Percentiles rank a stretch among this genome's conserved stretches.
Evolutionary conservation across 1,140 invertebrate genomes (phyloP).

Genomic region (Eupristina koningsbergeri): DNA sequence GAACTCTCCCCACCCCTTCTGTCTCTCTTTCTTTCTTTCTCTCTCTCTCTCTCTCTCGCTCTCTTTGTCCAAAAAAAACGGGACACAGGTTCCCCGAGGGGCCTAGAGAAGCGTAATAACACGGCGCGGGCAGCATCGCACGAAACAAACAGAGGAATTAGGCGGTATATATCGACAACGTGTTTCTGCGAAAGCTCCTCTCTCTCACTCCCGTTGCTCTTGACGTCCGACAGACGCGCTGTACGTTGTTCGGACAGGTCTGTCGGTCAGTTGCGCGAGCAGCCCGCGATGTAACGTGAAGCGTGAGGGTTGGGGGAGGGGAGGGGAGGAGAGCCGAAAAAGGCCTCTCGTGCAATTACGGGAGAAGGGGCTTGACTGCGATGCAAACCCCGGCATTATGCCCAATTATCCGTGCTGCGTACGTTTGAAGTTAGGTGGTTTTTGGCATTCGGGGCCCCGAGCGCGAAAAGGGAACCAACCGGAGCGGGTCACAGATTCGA

Average conservation of each 20-base stretch:
- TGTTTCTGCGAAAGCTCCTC: conserved; percentile 44
- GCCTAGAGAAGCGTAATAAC: conserved; percentile 61
- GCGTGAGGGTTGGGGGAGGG: conserved; percentile 50
- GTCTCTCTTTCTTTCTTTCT: too few species aligned
- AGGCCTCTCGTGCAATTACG: conserved; percentile 68
- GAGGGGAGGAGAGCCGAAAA: conserved; percentile 58
- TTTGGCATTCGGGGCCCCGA: conserved; percentile 58
- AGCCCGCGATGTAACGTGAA: conserved; percentile 29
- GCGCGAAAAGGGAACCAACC: conserved; percentile 53
- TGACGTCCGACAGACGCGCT: not conserved
- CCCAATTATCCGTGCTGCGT: conserved; percentile 67
- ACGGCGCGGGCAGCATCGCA: conserved; percentile 56
- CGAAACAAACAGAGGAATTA: conserved; percentile 67
- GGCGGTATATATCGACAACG: conserved; percentile 41
- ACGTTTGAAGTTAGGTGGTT: conserved; percentile 63
- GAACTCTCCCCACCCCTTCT: not conserved
- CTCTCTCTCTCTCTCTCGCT: too few species aligned
- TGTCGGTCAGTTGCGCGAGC: conserved; percentile 60
- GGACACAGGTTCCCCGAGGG: conserved; percentile 37
- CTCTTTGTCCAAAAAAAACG: not conserved
- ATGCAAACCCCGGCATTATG: conserved; percentile 68
- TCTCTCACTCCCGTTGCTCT: not conserved
- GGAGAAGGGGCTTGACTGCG: conserved; percentile 34
- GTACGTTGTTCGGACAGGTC: conserved; percentile 35
- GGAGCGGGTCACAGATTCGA: conserved; percentile 54